Evolutionary conservation across 2,888 invertebrate genomes (phyloP).

Genomic region (Cetonia aurata): DNA sequence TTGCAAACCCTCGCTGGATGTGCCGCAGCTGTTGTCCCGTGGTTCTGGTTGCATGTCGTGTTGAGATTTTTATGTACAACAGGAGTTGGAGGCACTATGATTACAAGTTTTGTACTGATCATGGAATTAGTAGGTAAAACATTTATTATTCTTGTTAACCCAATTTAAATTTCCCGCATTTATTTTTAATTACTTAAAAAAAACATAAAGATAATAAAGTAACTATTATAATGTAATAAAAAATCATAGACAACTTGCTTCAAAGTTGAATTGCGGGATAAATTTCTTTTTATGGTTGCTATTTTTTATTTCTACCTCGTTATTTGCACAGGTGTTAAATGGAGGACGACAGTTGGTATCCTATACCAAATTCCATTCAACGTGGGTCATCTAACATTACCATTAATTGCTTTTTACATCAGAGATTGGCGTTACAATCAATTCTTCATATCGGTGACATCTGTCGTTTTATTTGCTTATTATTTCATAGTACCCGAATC

Average conservation of each 20-base stretch:
- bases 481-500: slow-evolving; percentile 83
- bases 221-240: no score
- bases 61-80: slow-evolving; percentile 80
- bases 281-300: background rate
- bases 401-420: slow-evolving; percentile 69
- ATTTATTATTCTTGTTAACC: background rate
- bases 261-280: no score
- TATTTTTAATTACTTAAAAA: no score
- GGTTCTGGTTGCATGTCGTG: slow-evolving; percentile 74
- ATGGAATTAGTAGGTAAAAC: slow-evolving; percentile 76
- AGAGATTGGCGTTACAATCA: slow-evolving; percentile 72
- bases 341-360: slow-evolving; percentile 71
- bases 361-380: slow-evolving; percentile 73
- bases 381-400: slow-evolving; percentile 70
- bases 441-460: slow-evolving; percentile 71
- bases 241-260: no score
- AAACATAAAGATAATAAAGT: no score
- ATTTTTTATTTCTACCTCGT: background rate
- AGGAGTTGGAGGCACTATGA: slow-evolving; percentile 87
- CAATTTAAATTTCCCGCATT: no score
- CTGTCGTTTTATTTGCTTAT: slow-evolving; percentile 72
- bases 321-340: slow-evolving; percentile 65
- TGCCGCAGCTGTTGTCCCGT: slow-evolving; percentile 78
- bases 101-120: slow-evolving; percentile 78
- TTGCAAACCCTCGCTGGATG: slow-evolving; percentile 81